Conservation (phyloP, 2,888 invertebrate species). For the Coenonympha arcania region DNA sequence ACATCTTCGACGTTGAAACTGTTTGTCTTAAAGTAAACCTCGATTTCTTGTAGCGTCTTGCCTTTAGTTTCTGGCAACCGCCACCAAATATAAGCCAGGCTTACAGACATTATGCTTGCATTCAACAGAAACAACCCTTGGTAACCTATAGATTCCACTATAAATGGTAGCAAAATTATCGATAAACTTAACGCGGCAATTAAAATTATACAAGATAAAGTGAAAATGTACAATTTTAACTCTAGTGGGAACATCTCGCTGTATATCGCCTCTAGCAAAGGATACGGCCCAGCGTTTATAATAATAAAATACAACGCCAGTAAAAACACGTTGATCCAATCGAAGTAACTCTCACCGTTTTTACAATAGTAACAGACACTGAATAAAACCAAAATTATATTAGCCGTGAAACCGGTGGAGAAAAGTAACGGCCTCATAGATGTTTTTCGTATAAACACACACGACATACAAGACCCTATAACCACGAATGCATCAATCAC, state of each 20-base stretch:
- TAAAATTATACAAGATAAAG: not conserved
- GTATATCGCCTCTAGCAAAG: constrained; percentile 3
- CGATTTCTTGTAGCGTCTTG: constrained; percentile 35
- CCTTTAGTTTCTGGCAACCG: constrained; percentile 36
- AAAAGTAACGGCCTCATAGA: constrained; percentile 13
- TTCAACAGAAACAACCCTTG: not conserved
- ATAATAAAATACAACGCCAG: constrained; percentile 12
- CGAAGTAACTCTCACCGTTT: not conserved
- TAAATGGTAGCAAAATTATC: not conserved
- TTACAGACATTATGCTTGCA: not conserved
- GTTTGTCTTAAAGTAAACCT: constrained; percentile 21
- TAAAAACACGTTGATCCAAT: constrained; percentile 9
- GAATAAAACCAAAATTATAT: not conserved
- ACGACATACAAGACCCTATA: constrained; percentile 7
- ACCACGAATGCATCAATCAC: constrained; percentile 7
- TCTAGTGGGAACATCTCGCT: constrained; percentile 15
- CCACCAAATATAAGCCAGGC: not conserved
- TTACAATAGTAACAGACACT: constrained; percentile 8
- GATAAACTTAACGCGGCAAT: not conserved
- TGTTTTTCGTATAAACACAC: not conserved
- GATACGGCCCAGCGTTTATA: constrained; percentile 9
- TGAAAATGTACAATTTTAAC: constrained; percentile 8
- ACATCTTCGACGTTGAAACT: not conserved
- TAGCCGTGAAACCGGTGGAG: constrained; percentile 4
- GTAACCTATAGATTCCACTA: not conserved